Base-by-base conservation (phyloP, 2,113 vertebrate genomes). In the Pogonocichla stellata region DNA sequence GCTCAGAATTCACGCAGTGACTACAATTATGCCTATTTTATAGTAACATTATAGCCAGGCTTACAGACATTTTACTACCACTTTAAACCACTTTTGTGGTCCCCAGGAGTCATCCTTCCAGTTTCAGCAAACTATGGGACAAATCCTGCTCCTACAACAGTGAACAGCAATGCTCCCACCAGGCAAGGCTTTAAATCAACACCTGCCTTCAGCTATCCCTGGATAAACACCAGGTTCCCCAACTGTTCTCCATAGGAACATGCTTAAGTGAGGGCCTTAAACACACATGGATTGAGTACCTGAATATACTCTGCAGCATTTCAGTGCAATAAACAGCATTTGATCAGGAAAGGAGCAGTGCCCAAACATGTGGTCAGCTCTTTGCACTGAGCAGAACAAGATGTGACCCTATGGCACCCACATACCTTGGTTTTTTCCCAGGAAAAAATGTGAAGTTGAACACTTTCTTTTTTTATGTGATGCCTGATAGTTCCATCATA, bases 391-490 rank as follows among this genome's bases (percentile, higher is more conserved):
- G 60, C 24, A 90, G 79, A 81, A n/a, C 17, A 29, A 84, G 33
- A 24, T 36, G 67, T 65, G 64, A 75, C 1, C 0, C 1, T 26
- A 36, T 24, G 15, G 6, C 53, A 26, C 43, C 28, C n/a, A 38
- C 38, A 40, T 5, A 45, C 28, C 2, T 1, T 8, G 14, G 1
- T 1, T 2, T 34, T 80, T 42, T 47, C 5, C 48, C 23, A 29
- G 15, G 28, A 53, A 87, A 89, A 42, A 40, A n/a, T 11, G 24
- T 29, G 5, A 19, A 33, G 29, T 60, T 36, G 16, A 56, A 57
- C 22, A 40, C 10, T 0, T 19, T 1, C 8, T 36, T 57, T 36
- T 86, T 81, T 1, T 12, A 48, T 16, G 15, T 14, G 28, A 4
- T 26, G 40, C 56, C 19, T 67, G 57, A 70, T 43, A 91, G 65